phyloP scores from a whole-genome alignment of 2,113 vertebrate species.

The Zosterops japonicus region DNA sequence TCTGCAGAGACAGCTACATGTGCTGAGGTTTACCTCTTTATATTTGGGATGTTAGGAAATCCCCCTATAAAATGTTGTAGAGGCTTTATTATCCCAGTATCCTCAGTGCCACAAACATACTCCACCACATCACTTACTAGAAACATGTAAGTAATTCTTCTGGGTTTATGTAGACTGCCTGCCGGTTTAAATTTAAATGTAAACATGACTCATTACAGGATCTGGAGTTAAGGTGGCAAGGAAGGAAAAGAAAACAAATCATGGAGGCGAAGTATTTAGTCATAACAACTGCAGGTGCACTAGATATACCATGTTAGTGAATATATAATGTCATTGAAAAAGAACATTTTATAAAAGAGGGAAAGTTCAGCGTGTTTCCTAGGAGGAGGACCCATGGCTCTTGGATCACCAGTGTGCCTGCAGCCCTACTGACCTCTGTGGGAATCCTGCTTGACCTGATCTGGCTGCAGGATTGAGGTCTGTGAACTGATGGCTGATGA shows the following conservation, averaged over 20 bases:
- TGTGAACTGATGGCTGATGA: not conserved
- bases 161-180: not conserved
- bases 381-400: not conserved
- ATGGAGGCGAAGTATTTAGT: not conserved
- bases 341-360: not conserved
- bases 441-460: not conserved
- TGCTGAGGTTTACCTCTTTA: not conserved
- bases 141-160: conserved; percentile 29
- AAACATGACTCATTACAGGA: conserved; percentile 8
- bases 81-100: not conserved
- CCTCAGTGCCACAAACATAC: not conserved
- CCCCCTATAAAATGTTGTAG: not conserved
- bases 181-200: not conserved
- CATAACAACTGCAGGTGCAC: not conserved
- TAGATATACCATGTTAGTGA: not conserved
- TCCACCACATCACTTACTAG: not conserved
- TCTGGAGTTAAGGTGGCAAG: conserved; percentile 10
- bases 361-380: not conserved
- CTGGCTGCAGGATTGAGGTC: not conserved
- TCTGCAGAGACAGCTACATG: not conserved
- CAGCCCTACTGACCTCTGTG: not conserved
- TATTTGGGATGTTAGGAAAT: not conserved
- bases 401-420: not conserved
- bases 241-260: not conserved
- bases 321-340: not conserved